Conservation (phyloP, 2,888 invertebrate species). For the Antheraea assamensis region DNA sequence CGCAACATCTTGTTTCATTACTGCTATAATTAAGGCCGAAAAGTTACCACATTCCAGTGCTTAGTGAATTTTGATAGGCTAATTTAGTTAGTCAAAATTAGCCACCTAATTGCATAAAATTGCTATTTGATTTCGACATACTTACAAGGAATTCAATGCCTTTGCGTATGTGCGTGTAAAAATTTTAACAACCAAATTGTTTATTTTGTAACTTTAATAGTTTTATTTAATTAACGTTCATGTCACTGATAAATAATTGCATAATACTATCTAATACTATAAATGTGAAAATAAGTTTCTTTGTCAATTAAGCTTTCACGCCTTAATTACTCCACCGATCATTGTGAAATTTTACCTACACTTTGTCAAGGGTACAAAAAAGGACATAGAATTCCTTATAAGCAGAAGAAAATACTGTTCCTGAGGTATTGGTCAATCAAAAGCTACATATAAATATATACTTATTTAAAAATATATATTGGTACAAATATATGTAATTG, state of each 20-base stretch:
- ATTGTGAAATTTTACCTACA: too few relatives aligned
- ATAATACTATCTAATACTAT: too few relatives aligned
- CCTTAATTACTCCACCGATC: too few relatives aligned
- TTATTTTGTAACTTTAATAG: neutral
- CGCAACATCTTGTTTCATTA: conserved; percentile 3
- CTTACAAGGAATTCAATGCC: conserved; percentile 3
- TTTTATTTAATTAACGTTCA: neutral
- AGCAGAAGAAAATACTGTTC: too few relatives aligned
- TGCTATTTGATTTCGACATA: neutral
- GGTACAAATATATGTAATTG: too few relatives aligned
- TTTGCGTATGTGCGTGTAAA: neutral
- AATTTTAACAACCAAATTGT: neutral
- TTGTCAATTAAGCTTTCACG: too few relatives aligned
- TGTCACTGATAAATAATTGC: neutral
- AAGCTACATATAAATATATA: too few relatives aligned
- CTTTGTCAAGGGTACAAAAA: too few relatives aligned
- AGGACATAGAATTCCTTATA: too few relatives aligned
- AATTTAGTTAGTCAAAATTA: conserved; percentile 9
- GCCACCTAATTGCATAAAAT: neutral
- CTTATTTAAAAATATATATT: too few relatives aligned
- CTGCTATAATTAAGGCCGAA: neutral
- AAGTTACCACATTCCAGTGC: neutral
- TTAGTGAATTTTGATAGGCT: conserved; percentile 4
- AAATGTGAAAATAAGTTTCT: too few relatives aligned
- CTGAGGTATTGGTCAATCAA: too few relatives aligned